phyloP scores from a whole-genome alignment of 64 coral and sea anemone genomes.

The Pocillopora damicornis region DNA sequence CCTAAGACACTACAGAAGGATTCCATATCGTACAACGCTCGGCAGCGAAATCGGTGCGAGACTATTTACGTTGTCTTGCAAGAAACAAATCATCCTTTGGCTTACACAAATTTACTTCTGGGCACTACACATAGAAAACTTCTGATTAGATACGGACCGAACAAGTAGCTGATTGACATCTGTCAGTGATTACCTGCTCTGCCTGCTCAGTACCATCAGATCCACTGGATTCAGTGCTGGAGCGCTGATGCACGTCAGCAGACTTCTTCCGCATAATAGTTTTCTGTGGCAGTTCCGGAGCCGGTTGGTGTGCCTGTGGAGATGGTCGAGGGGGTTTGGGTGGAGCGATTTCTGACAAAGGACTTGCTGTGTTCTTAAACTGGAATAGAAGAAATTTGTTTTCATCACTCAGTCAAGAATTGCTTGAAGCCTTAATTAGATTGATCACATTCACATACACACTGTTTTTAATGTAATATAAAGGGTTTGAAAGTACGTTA shows the following conservation, averaged over 20 bases:
- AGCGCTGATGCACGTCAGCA: neutral
- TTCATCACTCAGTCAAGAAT: neutral
- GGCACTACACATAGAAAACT: no score
- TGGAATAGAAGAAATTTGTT: neutral
- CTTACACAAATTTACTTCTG: no score
- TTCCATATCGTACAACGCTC: no score
- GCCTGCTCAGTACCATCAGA: constrained; percentile 26
- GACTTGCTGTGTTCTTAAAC: neutral
- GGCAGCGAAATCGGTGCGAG: no score
- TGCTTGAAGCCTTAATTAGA: no score
- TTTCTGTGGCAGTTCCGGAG: constrained; percentile 16
- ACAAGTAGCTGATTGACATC: neutral
- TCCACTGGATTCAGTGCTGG: constrained; percentile 38
- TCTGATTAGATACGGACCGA: no score
- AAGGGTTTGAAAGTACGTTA: no score
- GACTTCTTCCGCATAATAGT: neutral
- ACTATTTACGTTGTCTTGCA: no score
- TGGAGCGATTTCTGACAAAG: constrained; percentile 12
- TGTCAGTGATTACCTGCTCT: constrained; percentile 36
- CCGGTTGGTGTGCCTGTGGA: neutral
- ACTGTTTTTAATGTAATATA: no score
- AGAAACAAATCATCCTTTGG: no score
- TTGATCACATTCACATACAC: no score
- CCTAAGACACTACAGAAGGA: no score
- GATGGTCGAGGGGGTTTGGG: constrained; percentile 26